These are phyloP conservation scores for Luperina testacea DNA, from an alignment of 2,888 invertebrate genomes.

Conservation along the genomic window DNA sequence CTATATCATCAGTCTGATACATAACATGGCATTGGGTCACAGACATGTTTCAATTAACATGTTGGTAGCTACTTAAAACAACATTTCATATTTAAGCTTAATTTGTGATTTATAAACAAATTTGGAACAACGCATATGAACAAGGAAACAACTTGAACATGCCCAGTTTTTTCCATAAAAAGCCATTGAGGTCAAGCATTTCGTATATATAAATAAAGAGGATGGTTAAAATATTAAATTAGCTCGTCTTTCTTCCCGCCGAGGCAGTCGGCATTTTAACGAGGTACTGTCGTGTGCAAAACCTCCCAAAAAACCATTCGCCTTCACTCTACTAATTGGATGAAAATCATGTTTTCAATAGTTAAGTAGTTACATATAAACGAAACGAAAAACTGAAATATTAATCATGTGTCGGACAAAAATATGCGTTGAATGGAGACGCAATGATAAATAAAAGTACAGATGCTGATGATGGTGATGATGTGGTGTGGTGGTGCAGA, in stretches of 20 bases:
- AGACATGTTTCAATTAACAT: conserved; percentile 1
- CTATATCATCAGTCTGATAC: neutral
- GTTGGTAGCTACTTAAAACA: neutral
- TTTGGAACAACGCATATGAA: conserved; percentile 56
- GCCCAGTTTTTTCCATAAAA: conserved; percentile 71
- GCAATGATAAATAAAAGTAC: conserved; percentile 10
- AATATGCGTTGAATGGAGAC: conserved; percentile 10
- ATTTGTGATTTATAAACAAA: conserved; percentile 47
- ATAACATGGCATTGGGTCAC: neutral
- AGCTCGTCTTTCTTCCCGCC: conserved; percentile 80
- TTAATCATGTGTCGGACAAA: conserved; percentile 21
- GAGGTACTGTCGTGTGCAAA: conserved; percentile 77
- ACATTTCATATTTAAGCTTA: conserved; percentile 19
- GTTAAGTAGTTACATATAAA: conserved; percentile 50
- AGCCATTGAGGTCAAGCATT: conserved; percentile 82
- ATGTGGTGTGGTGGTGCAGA: too few species aligned
- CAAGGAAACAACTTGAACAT: conserved; percentile 59
- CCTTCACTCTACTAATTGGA: conserved; percentile 81
- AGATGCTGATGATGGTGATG: too few species aligned
- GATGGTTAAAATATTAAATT: conserved; percentile 83
- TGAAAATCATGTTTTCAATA: conserved; percentile 71
- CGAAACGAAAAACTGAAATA: conserved; percentile 41
- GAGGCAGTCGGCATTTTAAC: conserved; percentile 84
- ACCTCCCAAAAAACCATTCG: conserved; percentile 74
- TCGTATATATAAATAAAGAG: conserved; percentile 79